Percentiles rank a stretch among this genome's conserved stretches.
These are phyloP conservation scores for Sarcophilus harrisii DNA, from an alignment of 2,797 vertebrate species.

Conservation along the genomic window DNA sequence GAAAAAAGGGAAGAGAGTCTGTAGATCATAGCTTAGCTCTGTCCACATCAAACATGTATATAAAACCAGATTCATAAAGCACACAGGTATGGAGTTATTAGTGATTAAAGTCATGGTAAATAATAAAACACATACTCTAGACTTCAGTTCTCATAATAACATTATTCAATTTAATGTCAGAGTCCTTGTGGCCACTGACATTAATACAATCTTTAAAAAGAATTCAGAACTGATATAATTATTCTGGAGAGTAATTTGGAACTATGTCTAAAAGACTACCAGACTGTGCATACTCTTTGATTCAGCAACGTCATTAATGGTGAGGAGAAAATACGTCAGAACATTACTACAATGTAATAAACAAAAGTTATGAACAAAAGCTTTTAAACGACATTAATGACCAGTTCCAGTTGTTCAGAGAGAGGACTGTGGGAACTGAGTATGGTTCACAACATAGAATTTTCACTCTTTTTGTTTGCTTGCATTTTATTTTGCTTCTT, in stretches of 20 bases:
- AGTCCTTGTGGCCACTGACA: background rate
- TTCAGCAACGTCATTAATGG: too few species aligned
- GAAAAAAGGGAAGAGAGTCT: background rate
- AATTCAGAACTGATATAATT: background rate
- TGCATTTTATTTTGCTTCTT: too few species aligned
- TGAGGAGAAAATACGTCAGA: background rate
- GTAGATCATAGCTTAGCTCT: background rate
- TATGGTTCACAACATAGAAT: too few species aligned
- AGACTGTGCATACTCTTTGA: too few species aligned
- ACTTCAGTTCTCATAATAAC: background rate
- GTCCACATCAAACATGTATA: background rate
- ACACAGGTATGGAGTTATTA: background rate
- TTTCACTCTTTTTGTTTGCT: too few species aligned
- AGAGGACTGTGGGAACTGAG: too few species aligned
- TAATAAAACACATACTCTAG: conserved; percentile 1
- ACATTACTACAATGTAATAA: background rate
- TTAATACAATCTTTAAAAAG: background rate
- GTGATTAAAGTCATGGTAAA: background rate
- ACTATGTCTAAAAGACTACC: too few species aligned
- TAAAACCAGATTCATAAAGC: background rate
- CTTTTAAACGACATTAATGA: background rate
- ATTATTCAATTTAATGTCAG: background rate
- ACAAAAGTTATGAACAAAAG: background rate
- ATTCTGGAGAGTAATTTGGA: too few species aligned
- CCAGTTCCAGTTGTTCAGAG: too few species aligned